Evolutionary conservation across 1,140 invertebrate genomes (phyloP), one percentile per base, ranked within the genome.

Genomic region (Pogonomyrmex barbatus): DNA sequence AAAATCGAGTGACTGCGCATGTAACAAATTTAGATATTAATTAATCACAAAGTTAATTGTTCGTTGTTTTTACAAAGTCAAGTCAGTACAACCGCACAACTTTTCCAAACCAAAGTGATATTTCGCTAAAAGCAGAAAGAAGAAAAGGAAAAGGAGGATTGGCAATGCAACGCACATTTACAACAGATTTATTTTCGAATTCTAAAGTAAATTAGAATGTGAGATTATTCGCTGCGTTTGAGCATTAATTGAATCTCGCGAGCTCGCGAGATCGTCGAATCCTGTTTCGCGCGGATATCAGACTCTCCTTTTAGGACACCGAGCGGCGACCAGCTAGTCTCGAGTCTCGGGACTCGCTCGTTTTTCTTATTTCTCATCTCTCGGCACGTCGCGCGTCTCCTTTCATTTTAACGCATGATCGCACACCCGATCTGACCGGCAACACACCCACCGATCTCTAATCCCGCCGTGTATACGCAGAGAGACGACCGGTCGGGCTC

Each of bases 321-420:
- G n/a, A 36, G 33, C n/a, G 14, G 33, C n/a, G 14, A 47, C 52
- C 68, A 30, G 65, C 67, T 68, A 47, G 24, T 62, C 60, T 52
- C 82, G 65, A 87, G 90, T 85, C 81, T 86, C 76, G 84, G 8
- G 24, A 0, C 79, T 62, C 56, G 77, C 54, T 87, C 47, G 70
- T 88, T 89, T 87, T 81, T 84, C 87, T 81, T 76, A 86, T 87
- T 83, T 84, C 79, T 90, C 87, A 90, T 90, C 89, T 90, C 89
- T 71, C 63, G 84, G 68, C 86, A 83, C 84, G 90, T 90, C 87
- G 87, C 89, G 91, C 94, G 94, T 94, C 94, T 94, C 94, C 94
- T 95, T 94, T 94, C 94, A 94, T 95, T 95, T 94, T 92, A 95
- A 94, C 94, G 94, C 94, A 94, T 94, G 94, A 92, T 92, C 93